phyloP scores from a whole-genome alignment of 2,113 vertebrate species.

The Hippocampus mohnikei region DNA sequence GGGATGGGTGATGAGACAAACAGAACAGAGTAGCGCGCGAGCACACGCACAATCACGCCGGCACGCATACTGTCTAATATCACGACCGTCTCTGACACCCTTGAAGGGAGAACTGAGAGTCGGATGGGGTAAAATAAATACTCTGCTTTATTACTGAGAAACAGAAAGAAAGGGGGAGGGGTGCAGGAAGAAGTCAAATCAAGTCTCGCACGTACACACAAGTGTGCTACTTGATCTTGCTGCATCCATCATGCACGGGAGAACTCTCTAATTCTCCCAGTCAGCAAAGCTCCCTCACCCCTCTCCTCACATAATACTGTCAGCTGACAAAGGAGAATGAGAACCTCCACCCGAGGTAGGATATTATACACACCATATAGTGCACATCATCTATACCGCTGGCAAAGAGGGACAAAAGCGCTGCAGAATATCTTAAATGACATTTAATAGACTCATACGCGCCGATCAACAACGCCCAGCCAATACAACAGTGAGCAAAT shows the following conservation, averaged over 20 bases:
- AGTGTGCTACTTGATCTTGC: constrained; percentile 47
- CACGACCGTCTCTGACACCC: constrained; percentile 59
- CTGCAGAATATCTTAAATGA: not conserved
- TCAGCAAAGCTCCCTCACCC: constrained; percentile 67
- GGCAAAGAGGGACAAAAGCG: not conserved
- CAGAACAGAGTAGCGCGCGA: constrained; percentile 44
- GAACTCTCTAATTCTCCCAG: constrained; percentile 66
- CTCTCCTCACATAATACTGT: constrained; percentile 52
- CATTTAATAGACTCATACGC: not conserved
- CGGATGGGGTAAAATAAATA: constrained; percentile 69
- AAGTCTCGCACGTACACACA: constrained; percentile 15
- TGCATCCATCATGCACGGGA: constrained; percentile 48
- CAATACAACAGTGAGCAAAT: not conserved
- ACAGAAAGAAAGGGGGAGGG: constrained; percentile 44
- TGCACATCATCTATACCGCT: not conserved
- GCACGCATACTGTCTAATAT: constrained; percentile 63
- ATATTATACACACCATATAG: constrained; percentile 11
- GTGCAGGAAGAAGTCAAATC: constrained; percentile 40
- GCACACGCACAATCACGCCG: constrained; percentile 10
- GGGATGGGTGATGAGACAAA: constrained; percentile 68
- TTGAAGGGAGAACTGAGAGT: constrained; percentile 68
- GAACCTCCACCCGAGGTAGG: constrained; percentile 24
- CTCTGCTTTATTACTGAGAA: constrained; percentile 69
- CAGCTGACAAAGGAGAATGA: constrained; percentile 51
- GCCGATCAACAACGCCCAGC: not conserved